Evolutionary conservation across 2,797 vertebrate species (phyloP).

Genomic region (Rhincodon typus): DNA sequence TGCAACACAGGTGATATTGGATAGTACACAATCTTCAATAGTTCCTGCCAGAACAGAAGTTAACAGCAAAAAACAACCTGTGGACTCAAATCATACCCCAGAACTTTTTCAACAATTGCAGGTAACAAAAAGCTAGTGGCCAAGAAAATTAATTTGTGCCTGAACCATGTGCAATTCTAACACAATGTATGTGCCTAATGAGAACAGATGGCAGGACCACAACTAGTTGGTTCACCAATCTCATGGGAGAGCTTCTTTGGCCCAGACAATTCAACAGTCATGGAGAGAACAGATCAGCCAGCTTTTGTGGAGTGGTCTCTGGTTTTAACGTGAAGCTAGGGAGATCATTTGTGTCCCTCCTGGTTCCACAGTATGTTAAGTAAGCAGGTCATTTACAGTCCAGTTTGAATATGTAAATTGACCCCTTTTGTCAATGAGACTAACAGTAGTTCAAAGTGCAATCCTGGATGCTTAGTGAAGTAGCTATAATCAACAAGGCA

Average conservation of each 20-base stretch:
- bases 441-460: not conserved
- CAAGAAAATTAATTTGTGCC: not conserved
- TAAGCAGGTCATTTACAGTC: not conserved
- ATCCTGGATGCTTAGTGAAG: not conserved
- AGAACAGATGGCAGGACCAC: not conserved
- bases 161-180: not conserved
- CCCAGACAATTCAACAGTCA: not conserved
- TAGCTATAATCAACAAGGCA: not conserved
- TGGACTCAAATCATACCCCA: constrained; percentile 36
- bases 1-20: constrained; percentile 54
- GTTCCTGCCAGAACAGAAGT: constrained; percentile 46
- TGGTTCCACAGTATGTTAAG: not conserved
- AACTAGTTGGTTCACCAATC: not conserved
- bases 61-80: not conserved
- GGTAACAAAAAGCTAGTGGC: constrained; percentile 47
- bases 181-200: no score
- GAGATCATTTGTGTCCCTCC: not conserved
- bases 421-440: not conserved
- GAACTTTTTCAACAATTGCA: constrained; percentile 43
- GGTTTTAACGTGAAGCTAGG: not conserved
- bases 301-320: not conserved
- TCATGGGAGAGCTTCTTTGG: not conserved
- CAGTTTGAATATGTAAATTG: not conserved
- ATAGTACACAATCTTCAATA: constrained; percentile 51
- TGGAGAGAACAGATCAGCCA: not conserved